Evolutionary conservation across 2,888 invertebrate species (phyloP), one percentile per base, ranked within the genome.

Genomic region (Uropetala carovei): DNA sequence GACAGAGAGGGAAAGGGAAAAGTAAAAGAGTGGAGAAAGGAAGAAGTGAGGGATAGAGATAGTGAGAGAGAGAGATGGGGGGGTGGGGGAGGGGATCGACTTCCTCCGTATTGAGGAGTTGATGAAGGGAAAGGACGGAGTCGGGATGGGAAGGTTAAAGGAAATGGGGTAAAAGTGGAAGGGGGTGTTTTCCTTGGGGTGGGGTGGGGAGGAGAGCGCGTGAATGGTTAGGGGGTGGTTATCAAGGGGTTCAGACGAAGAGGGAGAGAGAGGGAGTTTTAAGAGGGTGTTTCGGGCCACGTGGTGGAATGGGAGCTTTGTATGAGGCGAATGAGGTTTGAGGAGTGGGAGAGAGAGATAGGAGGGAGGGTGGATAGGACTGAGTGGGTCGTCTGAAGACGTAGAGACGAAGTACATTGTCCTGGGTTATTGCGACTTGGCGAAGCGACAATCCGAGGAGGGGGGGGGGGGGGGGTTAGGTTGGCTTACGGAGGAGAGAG

Each of bases 361-460:
- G 43, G 43, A 43, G 43, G 43, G 5, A 43, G 43, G 43, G 43
- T 43, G 43, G 43, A 43, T 43, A 43, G 43, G 43, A 43, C 43
- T 1, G 43, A 43, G 43, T 43, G 68, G 68, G 22, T 9, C 75
- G 75, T 75, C 75, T 75, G 75, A 75, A 75, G 75, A 43, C 43
- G 43, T 43, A 43, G 43, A 43, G 43, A 75, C 75, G 75, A 27
- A 75, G 22, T 60, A 85, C 58, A 85, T 86, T 86, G 60, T 86
- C 86, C 86, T 60, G 86, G 60, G 86, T 60, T 86, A 86, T 86
- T 86, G 86, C 86, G 30, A 75, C 75, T 75, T 75, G 75, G 68
- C 22, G 68, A 68, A 22, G 75, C 75, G 75, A 75, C 75, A 75
- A 75, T 75, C 75, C 22, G 11, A 75, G 75, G 11, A 68, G 68